Conservation (phyloP, 2,888 invertebrate species). For the Troides helena region DNA sequence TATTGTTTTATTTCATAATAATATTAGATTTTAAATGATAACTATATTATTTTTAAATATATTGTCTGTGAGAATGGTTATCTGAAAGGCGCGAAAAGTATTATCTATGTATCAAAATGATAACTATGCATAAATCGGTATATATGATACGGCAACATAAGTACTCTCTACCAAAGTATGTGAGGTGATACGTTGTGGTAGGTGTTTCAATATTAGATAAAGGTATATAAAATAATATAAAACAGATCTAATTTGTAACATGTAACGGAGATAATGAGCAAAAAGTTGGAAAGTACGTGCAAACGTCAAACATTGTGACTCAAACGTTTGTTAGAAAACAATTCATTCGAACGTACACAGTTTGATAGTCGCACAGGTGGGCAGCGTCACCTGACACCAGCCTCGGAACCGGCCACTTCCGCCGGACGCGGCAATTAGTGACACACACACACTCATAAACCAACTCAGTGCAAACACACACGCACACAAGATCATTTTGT, state of each 20-base stretch:
- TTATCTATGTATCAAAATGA: no score
- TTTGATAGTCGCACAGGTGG: slow-evolving; percentile 57
- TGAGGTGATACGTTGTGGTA: no score
- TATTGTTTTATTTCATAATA: no score
- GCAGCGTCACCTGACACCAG: slow-evolving; percentile 69
- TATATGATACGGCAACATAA: no score
- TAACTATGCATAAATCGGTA: no score
- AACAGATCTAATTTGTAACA: background rate
- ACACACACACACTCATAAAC: slow-evolving; percentile 53
- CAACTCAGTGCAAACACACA: slow-evolving; percentile 50
- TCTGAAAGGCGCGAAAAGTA: no score
- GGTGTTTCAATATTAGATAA: no score
- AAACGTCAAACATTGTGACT: slow-evolving; percentile 14
- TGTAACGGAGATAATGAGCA: slow-evolving; percentile 2
- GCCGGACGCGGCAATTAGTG: slow-evolving; percentile 77
- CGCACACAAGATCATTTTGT: slow-evolving; percentile 38
- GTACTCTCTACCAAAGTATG: no score
- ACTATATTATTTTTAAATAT: no score
- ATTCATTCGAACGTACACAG: slow-evolving; percentile 34
- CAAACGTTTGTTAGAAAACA: slow-evolving; percentile 25
- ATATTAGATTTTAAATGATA: no score
- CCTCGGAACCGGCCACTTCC: slow-evolving; percentile 77
- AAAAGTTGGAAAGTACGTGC: slow-evolving; percentile 5
- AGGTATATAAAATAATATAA: no score
- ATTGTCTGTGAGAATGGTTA: no score